A percentile compares a stretch with the other conserved stretches of the same genome.
phyloP scores from a whole-genome alignment of 2,797 vertebrate species.

The Arrhamphus sclerolepis region DNA sequence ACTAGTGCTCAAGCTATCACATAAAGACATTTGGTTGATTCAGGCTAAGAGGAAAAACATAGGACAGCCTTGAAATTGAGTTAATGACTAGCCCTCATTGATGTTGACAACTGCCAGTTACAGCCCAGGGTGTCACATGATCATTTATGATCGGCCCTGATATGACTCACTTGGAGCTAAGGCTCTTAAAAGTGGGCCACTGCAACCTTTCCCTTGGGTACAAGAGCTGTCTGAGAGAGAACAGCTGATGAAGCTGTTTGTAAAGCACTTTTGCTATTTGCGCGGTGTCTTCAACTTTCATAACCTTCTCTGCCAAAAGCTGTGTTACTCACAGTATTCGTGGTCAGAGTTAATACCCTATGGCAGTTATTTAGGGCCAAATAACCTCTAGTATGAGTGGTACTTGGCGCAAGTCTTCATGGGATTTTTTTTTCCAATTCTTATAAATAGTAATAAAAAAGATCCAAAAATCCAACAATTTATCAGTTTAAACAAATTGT shows the following conservation, averaged over 20 bases:
- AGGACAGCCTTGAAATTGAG: slow-evolving; percentile 52
- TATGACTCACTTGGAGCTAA: slow-evolving; percentile 68
- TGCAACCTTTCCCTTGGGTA: slow-evolving; percentile 77
- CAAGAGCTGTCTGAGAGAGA: slow-evolving; percentile 60
- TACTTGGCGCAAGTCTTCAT: slow-evolving; percentile 17
- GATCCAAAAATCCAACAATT: neutral
- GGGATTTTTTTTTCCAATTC: neutral
- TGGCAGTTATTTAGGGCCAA: slow-evolving; percentile 38
- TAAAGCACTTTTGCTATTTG: slow-evolving; percentile 64
- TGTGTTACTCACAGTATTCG: slow-evolving; percentile 55
- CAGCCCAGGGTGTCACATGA: slow-evolving; percentile 70
- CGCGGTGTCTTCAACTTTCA: slow-evolving; percentile 57
- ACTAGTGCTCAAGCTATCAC: slow-evolving; percentile 12
- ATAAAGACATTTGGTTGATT: slow-evolving; percentile 44
- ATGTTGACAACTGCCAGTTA: slow-evolving; percentile 74
- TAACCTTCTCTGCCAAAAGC: slow-evolving; percentile 75
- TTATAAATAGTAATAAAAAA: neutral
- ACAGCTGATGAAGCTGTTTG: slow-evolving; percentile 76
- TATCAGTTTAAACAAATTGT: too few species aligned
- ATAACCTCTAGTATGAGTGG: slow-evolving; percentile 43
- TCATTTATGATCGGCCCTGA: slow-evolving; percentile 71
- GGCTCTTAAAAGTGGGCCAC: slow-evolving; percentile 64
- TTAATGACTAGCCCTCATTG: slow-evolving; percentile 72
- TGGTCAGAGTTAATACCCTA: slow-evolving; percentile 54
- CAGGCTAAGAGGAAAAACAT: slow-evolving; percentile 38